Base-by-base conservation (phyloP, 1,140 invertebrate genomes). In the Brachionus paranguensis region DNA sequence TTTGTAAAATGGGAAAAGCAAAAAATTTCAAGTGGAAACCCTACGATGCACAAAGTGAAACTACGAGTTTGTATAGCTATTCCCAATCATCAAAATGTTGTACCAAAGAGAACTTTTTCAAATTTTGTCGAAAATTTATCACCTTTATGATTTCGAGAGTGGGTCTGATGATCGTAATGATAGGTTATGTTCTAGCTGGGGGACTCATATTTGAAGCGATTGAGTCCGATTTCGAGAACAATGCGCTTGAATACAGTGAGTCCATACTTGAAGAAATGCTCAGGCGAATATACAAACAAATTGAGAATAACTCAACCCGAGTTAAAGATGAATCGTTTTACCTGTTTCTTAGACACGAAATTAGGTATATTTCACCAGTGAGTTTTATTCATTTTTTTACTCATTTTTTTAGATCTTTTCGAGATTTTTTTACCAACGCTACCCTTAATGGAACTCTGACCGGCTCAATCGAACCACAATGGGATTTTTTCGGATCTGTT, bases 401-500 rank as follows among this genome's bases (percentile, higher is more conserved):
- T 41, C 2, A 6, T 37, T 37, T 37, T 37, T 7, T 37, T 0
- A 68, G 81, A 72, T 33, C 29, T 70, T 84, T 70, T 33, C 45
- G 65, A 17, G 53, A 84, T 47, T 70, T 70, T 74, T 70, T 53
- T 41, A 84, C 65, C 3, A 84, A 84, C 50, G 65, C 81, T 8
- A 84, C 65, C 10, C 27, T 68, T 1, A 84, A 70, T 45, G 45
- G 65, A 43, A 72, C 81, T 27, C 33, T 68, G 1, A 84, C 81
- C 10, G 65, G 81, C 33, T 20, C 41, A 17, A 84, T 68, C 8
- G 53, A 70, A 29, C 81, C 50, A n/a, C 41, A 84, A 65, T 84
- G 84, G 84, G 68, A 78, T 68, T 78, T 78, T 78, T 79, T 84
- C 2, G 72, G 72, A 6, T 68, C 84, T 10, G 74, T 84, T 65